These are phyloP conservation scores for Serrognathus titanus DNA, from an alignment of 2,888 invertebrate genomes.

Conservation along the genomic window DNA sequence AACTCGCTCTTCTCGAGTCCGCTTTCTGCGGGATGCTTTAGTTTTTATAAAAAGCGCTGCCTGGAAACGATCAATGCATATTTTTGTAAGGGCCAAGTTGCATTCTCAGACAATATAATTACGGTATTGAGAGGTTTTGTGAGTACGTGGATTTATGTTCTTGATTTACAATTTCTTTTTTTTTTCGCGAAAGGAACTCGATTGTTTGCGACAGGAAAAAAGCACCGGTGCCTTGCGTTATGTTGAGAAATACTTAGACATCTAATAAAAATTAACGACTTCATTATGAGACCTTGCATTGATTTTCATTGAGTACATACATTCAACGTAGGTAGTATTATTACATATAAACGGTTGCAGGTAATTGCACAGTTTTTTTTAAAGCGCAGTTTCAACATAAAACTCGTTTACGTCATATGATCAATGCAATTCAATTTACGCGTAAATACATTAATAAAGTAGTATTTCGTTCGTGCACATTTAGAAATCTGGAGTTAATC, in stretches of 20 bases:
- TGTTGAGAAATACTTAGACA: conserved; percentile 16
- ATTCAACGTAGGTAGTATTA: too few species aligned
- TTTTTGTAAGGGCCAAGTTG: conserved; percentile 21
- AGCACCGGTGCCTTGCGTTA: conserved; percentile 7
- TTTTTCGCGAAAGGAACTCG: conserved; percentile 3
- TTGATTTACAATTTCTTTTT: background rate
- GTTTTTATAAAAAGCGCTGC: conserved; percentile 2
- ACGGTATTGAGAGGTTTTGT: conserved; percentile 6
- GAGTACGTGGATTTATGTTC: conserved; percentile 1
- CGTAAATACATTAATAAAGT: too few species aligned
- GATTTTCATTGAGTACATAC: too few species aligned
- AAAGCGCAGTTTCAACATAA: too few species aligned
- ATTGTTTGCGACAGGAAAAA: conserved; percentile 14
- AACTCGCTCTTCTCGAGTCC: conserved; percentile 6
- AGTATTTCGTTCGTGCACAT: too few species aligned
- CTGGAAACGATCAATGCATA: conserved; percentile 19
- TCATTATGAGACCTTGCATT: conserved; percentile 9
- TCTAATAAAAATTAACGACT: conserved; percentile 21
- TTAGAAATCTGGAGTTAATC: too few species aligned
- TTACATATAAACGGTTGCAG: too few species aligned
- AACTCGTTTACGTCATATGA: too few species aligned
- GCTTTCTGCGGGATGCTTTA: conserved; percentile 8
- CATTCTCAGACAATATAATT: conserved; percentile 30
- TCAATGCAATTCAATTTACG: too few species aligned
- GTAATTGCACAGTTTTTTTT: too few species aligned